Evolutionary conservation across 2,888 invertebrate genomes (phyloP).

Genomic region (Dysmachus trigonus): DNA sequence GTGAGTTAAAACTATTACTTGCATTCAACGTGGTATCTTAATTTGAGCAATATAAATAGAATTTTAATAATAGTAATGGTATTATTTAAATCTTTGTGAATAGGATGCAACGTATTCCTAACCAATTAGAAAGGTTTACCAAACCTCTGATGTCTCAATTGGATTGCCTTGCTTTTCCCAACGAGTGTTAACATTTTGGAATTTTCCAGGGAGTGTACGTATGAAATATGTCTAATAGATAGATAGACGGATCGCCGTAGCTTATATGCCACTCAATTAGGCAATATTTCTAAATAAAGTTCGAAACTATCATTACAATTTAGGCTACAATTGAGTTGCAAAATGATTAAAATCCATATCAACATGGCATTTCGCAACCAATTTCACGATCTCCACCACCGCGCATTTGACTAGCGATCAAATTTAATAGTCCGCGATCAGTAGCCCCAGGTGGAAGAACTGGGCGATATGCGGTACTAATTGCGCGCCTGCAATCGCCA

Average conservation of each 20-base stretch:
- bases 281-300: background rate
- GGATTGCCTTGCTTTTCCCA: background rate
- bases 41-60: background rate
- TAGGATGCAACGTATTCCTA: background rate
- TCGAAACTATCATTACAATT: background rate
- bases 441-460: background rate
- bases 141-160: background rate
- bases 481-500: background rate
- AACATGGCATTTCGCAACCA: background rate
- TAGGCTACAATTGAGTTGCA: background rate
- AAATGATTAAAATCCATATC: background rate
- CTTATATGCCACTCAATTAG: background rate
- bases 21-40: background rate
- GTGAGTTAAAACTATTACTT: background rate
- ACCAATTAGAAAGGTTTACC: background rate
- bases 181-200: background rate
- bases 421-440: background rate
- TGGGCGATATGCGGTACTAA: conserved; percentile 4
- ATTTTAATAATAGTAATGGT: background rate
- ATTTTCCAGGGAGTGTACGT: background rate
- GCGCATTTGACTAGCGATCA: background rate
- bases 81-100: background rate
- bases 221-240: background rate
- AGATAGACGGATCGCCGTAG: background rate
- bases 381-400: background rate